These are phyloP conservation scores for Colletes latitarsis DNA, from an alignment of 1,140 invertebrate genomes.

Conservation along the genomic window DNA sequence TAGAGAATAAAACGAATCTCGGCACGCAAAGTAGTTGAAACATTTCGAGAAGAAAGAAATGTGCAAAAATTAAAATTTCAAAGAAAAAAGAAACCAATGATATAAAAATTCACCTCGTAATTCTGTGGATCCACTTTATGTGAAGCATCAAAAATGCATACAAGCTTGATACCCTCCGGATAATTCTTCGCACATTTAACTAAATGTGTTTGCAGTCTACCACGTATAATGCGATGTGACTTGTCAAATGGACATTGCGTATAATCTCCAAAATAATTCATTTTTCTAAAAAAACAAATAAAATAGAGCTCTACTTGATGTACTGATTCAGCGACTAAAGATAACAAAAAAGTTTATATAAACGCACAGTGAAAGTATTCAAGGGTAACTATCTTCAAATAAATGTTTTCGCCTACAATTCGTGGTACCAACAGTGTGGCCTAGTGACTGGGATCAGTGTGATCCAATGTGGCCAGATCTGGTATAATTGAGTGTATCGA, in stretches of 20 bases:
- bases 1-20: not conserved
- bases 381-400: no score
- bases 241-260: not conserved
- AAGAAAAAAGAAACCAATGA: no score
- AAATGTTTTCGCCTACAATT: no score
- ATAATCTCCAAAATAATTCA: not conserved
- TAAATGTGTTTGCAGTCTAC: conserved; percentile 16
- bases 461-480: no score
- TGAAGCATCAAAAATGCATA: conserved; percentile 8
- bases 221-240: conserved; percentile 28
- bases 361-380: no score
- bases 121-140: not conserved
- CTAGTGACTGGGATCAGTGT: no score
- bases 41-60: not conserved
- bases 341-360: no score
- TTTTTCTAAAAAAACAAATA: not conserved
- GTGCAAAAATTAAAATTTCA: not conserved
- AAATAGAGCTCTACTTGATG: no score
- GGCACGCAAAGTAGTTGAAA: not conserved
- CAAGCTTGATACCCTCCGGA: not conserved
- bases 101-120: conserved; percentile 35
- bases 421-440: no score
- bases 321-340: no score
- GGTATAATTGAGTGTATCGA: no score
- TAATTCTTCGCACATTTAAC: conserved; percentile 25